Percentiles rank a stretch among this genome's conserved stretches.
Evolutionary conservation across 2,888 invertebrate genomes (phyloP).

Genomic region (Ligdia adustata): DNA sequence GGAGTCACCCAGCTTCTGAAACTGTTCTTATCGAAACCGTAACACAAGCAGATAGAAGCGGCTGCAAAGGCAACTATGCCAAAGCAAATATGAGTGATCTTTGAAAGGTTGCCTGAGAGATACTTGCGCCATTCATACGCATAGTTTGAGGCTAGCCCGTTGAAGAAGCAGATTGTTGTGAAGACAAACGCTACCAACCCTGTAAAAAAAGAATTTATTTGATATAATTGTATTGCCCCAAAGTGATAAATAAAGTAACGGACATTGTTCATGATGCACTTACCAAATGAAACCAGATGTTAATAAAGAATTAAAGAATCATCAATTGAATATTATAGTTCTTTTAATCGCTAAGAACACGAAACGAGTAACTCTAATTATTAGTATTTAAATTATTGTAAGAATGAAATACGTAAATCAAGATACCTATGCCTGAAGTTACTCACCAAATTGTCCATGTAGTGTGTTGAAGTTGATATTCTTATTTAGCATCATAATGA

Average conservation of each 20-base stretch:
- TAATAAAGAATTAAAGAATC: no score
- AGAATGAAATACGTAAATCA: neutral
- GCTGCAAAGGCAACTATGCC: conserved; percentile 54
- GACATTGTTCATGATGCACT: no score
- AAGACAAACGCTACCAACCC: conserved; percentile 56
- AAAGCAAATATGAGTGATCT: conserved; percentile 54
- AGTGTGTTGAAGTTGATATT: conserved; percentile 51
- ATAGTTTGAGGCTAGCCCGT: conserved; percentile 52
- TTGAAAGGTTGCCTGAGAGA: conserved; percentile 46
- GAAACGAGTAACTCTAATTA: no score
- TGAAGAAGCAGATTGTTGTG: conserved; percentile 46
- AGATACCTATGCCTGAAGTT: neutral
- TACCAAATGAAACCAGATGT: no score
- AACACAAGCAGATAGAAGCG: conserved; percentile 53
- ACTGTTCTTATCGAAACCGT: conserved; percentile 52
- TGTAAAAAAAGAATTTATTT: conserved; percentile 31
- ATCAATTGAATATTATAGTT: no score
- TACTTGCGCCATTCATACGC: conserved; percentile 46
- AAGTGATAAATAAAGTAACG: no score
- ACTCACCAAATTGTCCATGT: conserved; percentile 62
- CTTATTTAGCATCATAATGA: conserved; percentile 58
- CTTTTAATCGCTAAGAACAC: no score
- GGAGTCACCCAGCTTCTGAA: conserved; percentile 54
- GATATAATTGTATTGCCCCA: no score
- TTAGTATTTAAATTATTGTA: no score